phyloP scores from a whole-genome alignment of 1,140 invertebrate species.

The Brachionus manjavacas region DNA sequence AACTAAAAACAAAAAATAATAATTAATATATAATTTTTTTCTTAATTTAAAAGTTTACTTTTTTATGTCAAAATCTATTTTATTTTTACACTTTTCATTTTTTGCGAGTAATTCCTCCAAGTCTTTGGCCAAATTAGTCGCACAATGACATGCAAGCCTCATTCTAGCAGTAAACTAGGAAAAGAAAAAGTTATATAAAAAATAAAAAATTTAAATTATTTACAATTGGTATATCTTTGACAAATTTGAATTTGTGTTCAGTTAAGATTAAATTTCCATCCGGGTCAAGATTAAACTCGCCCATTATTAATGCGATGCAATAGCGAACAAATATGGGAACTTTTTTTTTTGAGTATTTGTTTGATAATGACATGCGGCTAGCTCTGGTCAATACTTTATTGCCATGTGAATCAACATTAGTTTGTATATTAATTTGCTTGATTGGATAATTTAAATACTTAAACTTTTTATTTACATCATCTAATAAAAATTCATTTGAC shows the following conservation, averaged over 20 bases:
- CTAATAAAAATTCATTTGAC: background rate
- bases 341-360: slow-evolving; percentile 10
- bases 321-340: slow-evolving; percentile 9
- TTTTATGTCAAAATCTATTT: slow-evolving; percentile 29
- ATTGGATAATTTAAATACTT: slow-evolving; percentile 38
- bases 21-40: too few species aligned
- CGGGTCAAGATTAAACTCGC: background rate
- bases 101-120: background rate
- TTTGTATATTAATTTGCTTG: background rate
- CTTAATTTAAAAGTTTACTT: background rate
- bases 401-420: slow-evolving; percentile 9
- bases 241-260: slow-evolving; percentile 11
- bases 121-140: slow-evolving; percentile 7
- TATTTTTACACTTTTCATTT: background rate
- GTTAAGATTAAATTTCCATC: background rate
- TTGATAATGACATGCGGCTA: background rate
- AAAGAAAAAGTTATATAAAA: background rate
- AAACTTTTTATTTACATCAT: background rate
- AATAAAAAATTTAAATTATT: background rate
- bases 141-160: background rate
- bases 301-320: slow-evolving; percentile 12
- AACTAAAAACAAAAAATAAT: slow-evolving; percentile 11
- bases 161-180: slow-evolving; percentile 1
- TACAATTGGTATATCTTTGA: slow-evolving; percentile 36
- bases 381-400: background rate